phyloP scores from a whole-genome alignment of 2,113 vertebrate genomes.

The Syngnathus typhle region DNA sequence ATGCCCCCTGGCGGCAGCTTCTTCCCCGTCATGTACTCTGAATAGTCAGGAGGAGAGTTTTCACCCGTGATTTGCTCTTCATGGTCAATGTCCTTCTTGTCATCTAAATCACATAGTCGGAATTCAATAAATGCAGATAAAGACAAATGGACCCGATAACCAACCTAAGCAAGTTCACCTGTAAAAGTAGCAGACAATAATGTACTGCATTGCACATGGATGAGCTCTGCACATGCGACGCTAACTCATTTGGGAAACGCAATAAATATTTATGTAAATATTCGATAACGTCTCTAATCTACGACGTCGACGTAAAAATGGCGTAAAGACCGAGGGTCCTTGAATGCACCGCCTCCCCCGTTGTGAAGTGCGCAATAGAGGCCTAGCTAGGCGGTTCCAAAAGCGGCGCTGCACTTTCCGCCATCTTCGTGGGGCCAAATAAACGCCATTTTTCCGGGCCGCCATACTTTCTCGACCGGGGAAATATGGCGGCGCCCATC shows the following conservation, averaged over 20 bases:
- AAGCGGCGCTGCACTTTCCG: slow-evolving; percentile 71
- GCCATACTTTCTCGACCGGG: slow-evolving; percentile 87
- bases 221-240: too few species aligned
- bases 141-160: background rate
- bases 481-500: slow-evolving; percentile 99
- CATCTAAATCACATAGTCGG: slow-evolving; percentile 72
- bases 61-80: slow-evolving; percentile 96
- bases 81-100: slow-evolving; percentile 98
- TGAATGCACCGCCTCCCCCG: slow-evolving; percentile 53
- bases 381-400: slow-evolving; percentile 73
- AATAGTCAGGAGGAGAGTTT: slow-evolving; percentile 98
- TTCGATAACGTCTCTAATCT: background rate
- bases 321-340: slow-evolving; percentile 23
- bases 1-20: slow-evolving; percentile 98
- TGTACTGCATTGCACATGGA: too few species aligned
- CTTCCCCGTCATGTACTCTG: slow-evolving; percentile 99
- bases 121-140: background rate
- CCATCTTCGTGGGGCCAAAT: slow-evolving; percentile 75
- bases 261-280: too few species aligned
- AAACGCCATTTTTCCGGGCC: slow-evolving; percentile 88
- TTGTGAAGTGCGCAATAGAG: slow-evolving; percentile 89
- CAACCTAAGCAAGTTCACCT: background rate
- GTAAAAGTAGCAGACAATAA: background rate
- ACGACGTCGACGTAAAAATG: background rate
- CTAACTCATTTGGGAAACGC: too few species aligned